Base-by-base conservation (phyloP, 2,888 invertebrate genomes). In the Rhorus exstirpatorius region DNA sequence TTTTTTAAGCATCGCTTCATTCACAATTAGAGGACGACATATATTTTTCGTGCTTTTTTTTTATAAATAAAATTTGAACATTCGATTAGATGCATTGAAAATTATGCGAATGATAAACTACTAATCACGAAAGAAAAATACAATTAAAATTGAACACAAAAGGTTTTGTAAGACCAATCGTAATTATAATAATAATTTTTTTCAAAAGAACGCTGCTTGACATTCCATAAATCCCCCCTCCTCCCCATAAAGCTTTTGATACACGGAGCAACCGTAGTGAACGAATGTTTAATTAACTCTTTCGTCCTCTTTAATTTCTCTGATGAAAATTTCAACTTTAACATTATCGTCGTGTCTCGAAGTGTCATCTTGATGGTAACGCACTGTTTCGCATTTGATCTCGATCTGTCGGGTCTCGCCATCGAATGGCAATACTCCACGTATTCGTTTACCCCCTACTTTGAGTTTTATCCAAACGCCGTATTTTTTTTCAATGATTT, bases 301-400 rank as follows among this genome's bases (percentile, higher is more conserved):
- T 10, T 17, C 31, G 17, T 4, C 38, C 0, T 0, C 12, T 38
- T 58, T 8, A 24, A 68, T 41, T 71, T 74, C 70, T 68, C 61
- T 83, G 31, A 86, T 83, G 41, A 60, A 72, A 68, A 86, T 84
- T 24, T 83, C 83, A 44, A 86, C 85, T 41, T 83, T 84, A 0
- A 86, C 78, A n/a, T 49, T 71, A 46, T 80, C 83, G 14, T 21
- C 51, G 46, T 79, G 67, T n/a, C 60, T 46, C 4, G 51, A 41
- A 21, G 67, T 35, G 14, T 24, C 49, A 24, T 26, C 14, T 17
- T 35, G 55, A 21, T 65, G 35, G 10, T 58, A 19, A 46, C 75
- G 63, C 17, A 83, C 55, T 38, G 14, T 70, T 24, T 67, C 70
- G 38, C 77, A 72, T n/a, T 77, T 65, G 7, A 84, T 78, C 19